A percentile compares a stretch with the other conserved stretches of the same genome.
Conservation (phyloP, 2,888 invertebrate species). For the Thecophora atra region DNA sequence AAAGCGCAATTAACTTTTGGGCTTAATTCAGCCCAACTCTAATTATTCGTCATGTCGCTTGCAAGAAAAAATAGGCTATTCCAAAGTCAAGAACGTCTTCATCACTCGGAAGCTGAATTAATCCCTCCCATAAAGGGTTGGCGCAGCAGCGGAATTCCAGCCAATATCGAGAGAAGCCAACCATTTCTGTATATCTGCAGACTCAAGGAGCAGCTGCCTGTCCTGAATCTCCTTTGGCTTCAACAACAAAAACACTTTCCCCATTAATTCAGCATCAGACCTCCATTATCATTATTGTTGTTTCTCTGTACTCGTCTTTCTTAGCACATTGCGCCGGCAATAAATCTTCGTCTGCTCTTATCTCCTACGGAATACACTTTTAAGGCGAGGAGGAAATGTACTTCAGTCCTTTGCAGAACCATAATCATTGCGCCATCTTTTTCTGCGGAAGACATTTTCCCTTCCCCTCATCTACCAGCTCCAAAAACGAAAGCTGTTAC, state of each 20-base stretch:
- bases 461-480: neutral
- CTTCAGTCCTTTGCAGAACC: slow-evolving; percentile 14
- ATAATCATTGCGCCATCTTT: slow-evolving; percentile 15
- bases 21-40: slow-evolving; percentile 64
- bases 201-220: slow-evolving; percentile 39
- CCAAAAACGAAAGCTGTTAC: neutral
- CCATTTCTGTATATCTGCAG: slow-evolving; percentile 32
- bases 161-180: slow-evolving; percentile 45
- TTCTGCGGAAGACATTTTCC: slow-evolving; percentile 7
- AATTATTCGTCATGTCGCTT: slow-evolving; percentile 63
- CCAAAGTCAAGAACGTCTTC: slow-evolving; percentile 55
- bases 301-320: slow-evolving; percentile 61
- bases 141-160: slow-evolving; percentile 16
- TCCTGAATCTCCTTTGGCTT: neutral
- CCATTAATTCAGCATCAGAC: slow-evolving; percentile 40
- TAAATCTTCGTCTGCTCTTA: slow-evolving; percentile 61
- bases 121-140: slow-evolving; percentile 28
- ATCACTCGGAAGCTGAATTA: slow-evolving; percentile 25
- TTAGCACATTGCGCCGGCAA: slow-evolving; percentile 64
- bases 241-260: neutral
- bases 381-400: slow-evolving; percentile 31
- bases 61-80: slow-evolving; percentile 53
- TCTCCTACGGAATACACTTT: slow-evolving; percentile 49
- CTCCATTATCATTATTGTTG: slow-evolving; percentile 56
- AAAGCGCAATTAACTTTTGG: slow-evolving; percentile 57